A percentile compares a stretch with the other conserved stretches of the same genome.
Conservation (phyloP, 1,140 invertebrate genomes). For the Drosophila fuyamai region DNA sequence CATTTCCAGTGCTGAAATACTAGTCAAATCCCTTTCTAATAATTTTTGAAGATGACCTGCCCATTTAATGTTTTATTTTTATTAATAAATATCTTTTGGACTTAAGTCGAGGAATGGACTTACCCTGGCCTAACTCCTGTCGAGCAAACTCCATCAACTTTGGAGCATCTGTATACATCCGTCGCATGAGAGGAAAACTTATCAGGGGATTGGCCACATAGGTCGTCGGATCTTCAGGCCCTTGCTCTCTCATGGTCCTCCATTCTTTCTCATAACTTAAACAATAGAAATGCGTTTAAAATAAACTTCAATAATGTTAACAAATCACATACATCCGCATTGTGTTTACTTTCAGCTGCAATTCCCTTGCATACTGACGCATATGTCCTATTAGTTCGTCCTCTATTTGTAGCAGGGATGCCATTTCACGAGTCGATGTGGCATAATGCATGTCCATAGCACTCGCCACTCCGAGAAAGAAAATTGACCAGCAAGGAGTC, state of each 20-base stretch:
- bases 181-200: slow-evolving; percentile 45
- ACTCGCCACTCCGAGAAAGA: slow-evolving; percentile 1
- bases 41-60: slow-evolving; percentile 23
- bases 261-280: slow-evolving; percentile 22
- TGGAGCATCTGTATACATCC: slow-evolving; percentile 48
- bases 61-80: too few relatives aligned
- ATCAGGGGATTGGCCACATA: slow-evolving; percentile 50
- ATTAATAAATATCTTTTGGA: too few relatives aligned
- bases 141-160: slow-evolving; percentile 8
- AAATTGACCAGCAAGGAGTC: slow-evolving; percentile 2
- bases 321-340: slow-evolving; percentile 7
- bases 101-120: too few relatives aligned
- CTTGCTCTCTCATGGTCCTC: not conserved
- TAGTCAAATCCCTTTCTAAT: slow-evolving; percentile 1
- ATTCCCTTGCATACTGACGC: slow-evolving; percentile 16
- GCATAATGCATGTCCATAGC: slow-evolving; percentile 1
- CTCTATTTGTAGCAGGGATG: slow-evolving; percentile 32
- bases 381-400: slow-evolving; percentile 32
- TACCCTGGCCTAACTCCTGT: slow-evolving; percentile 12
- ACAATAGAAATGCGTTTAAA: not conserved
- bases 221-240: not conserved
- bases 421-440: slow-evolving; percentile 34
- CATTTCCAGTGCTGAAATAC: slow-evolving; percentile 24
- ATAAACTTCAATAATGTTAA: too few relatives aligned
- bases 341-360: slow-evolving; percentile 17